Conservation (phyloP, 2,888 invertebrate genomes). For the Trichacis sp. region DNA sequence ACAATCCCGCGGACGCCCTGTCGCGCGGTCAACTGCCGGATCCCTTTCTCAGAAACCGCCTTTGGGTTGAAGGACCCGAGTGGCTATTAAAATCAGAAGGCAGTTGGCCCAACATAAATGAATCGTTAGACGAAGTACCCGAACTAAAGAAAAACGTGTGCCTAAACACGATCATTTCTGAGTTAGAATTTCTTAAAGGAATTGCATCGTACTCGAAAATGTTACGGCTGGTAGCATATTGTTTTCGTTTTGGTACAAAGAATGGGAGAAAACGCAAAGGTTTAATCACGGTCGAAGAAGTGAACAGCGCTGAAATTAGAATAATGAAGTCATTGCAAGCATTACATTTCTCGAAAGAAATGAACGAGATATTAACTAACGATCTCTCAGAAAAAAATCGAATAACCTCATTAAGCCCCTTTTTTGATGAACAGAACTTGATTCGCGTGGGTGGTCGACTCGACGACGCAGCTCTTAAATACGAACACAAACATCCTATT, state of each 20-base stretch:
- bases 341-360: neutral
- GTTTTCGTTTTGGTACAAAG: too few relatives aligned
- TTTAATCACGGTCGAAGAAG: too few relatives aligned
- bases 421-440: constrained; percentile 37
- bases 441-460: constrained; percentile 51
- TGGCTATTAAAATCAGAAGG: too few relatives aligned
- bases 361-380: neutral
- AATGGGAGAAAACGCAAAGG: too few relatives aligned
- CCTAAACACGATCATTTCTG: too few relatives aligned
- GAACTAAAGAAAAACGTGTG: too few relatives aligned
- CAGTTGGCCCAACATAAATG: constrained; percentile 7
- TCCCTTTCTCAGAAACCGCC: constrained; percentile 20
- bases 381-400: too few relatives aligned
- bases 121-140: neutral
- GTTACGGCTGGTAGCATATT: too few relatives aligned
- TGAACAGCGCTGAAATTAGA: too few relatives aligned
- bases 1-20: constrained; percentile 43
- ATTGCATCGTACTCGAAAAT: too few relatives aligned
- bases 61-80: constrained; percentile 30
- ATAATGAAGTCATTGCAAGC: neutral
- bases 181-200: too few relatives aligned
- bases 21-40: constrained; percentile 32
- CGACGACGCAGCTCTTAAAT: constrained; percentile 36
- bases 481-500: constrained; percentile 45
- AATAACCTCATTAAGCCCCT: constrained; percentile 38